Evolutionary conservation across 2,888 invertebrate species (phyloP).

Genomic region (Tetanocera ferruginea): DNA sequence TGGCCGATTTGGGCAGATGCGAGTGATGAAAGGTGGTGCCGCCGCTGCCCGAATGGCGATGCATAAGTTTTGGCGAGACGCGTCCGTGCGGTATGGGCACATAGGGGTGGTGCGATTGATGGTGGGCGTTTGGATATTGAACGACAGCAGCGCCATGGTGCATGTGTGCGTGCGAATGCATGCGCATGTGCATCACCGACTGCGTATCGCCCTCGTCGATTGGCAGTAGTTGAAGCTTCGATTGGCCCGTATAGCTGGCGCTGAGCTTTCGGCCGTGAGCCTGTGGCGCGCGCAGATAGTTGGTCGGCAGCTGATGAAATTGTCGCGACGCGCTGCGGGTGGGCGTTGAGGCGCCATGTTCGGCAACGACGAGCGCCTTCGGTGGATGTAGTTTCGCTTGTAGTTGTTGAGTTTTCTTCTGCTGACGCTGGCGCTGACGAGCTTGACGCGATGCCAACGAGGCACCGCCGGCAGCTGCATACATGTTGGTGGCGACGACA

Average conservation of each 20-base stretch:
- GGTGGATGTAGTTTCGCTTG: conserved; percentile 72
- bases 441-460: conserved; percentile 88
- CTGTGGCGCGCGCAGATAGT: conserved; percentile 69
- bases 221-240: conserved; percentile 68
- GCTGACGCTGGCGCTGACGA: conserved; percentile 75
- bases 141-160: conserved; percentile 27
- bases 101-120: conserved; percentile 38
- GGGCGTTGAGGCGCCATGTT: conserved; percentile 64
- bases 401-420: conserved; percentile 70
- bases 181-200: conserved; percentile 59
- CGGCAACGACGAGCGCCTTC: conserved; percentile 60
- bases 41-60: conserved; percentile 66
- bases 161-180: conserved; percentile 50
- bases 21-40: conserved; percentile 62
- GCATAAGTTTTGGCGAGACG: conserved; percentile 64
- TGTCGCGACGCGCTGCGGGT: conserved; percentile 70
- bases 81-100: conserved; percentile 56
- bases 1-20: conserved; percentile 68
- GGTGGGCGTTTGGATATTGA: conserved; percentile 12
- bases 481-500: conserved; percentile 72
- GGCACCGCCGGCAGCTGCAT: conserved; percentile 91
- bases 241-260: conserved; percentile 68
- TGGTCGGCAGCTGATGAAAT: conserved; percentile 73
- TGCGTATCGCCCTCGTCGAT: conserved; percentile 67
- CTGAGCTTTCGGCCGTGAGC: conserved; percentile 67